A percentile compares a stretch with the other conserved stretches of the same genome.
Evolutionary conservation across 2,888 invertebrate species (phyloP).

Genomic region (Micoletzkya japonica): DNA sequence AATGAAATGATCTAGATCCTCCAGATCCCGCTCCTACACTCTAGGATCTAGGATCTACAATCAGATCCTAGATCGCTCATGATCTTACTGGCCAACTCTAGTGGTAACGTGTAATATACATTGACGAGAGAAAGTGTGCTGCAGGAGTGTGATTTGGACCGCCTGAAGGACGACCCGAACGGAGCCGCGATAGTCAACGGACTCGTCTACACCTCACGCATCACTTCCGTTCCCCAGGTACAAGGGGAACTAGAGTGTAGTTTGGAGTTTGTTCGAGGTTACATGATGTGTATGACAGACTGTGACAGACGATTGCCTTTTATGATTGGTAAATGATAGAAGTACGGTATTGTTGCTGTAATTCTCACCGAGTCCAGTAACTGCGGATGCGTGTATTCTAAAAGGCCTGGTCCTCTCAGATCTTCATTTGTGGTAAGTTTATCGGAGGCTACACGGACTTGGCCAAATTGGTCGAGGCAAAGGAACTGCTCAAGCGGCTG

Average conservation of each 20-base stretch:
- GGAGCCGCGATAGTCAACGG: conserved; percentile 41
- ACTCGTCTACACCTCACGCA: conserved; percentile 44
- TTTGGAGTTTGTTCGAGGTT: neutral
- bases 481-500: conserved; percentile 35
- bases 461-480: conserved; percentile 45
- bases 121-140: neutral
- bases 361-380: too few relatives aligned
- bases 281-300: neutral
- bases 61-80: neutral
- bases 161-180: too few relatives aligned
- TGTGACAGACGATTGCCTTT: neutral
- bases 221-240: conserved; percentile 49
- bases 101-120: neutral
- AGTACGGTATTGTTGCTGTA: too few relatives aligned
- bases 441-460: conserved; percentile 57
- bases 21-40: neutral
- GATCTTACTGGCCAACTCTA: neutral
- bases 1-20: neutral
- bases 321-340: too few relatives aligned
- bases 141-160: conserved; percentile 42
- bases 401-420: conserved; percentile 33
- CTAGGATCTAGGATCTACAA: too few relatives aligned
- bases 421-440: conserved; percentile 50
- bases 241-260: too few relatives aligned
- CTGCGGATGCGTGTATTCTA: too few relatives aligned